These are phyloP conservation scores for Alca torda DNA, from an alignment of 2,797 vertebrate species.

Conservation along the genomic window DNA sequence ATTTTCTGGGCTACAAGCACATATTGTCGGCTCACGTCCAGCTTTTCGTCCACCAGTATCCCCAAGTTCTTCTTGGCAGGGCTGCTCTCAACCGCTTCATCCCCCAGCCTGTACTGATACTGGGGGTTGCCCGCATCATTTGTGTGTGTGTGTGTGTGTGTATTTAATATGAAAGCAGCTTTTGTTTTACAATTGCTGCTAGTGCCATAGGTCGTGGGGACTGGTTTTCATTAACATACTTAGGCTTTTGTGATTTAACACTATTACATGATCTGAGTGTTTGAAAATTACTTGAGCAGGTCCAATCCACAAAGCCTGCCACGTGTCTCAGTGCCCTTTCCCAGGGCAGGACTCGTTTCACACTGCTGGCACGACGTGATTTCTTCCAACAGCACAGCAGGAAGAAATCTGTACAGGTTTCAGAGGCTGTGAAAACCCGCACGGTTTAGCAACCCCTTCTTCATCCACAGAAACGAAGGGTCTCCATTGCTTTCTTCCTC, in stretches of 20 bases:
- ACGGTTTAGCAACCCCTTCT: background rate
- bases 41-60: background rate
- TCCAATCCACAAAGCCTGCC: background rate
- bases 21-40: background rate
- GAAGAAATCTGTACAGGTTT: background rate
- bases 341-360: background rate
- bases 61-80: background rate
- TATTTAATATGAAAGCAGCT: slow-evolving; percentile 49
- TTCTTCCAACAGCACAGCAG: slow-evolving; percentile 1
- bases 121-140: background rate
- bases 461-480: background rate
- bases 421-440: background rate
- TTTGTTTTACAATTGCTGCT: slow-evolving; percentile 45
- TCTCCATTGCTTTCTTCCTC: background rate
- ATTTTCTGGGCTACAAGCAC: background rate
- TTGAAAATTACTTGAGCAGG: background rate
- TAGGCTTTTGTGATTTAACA: slow-evolving; percentile 55
- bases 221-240: slow-evolving; percentile 61
- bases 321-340: slow-evolving; percentile 10
- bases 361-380: background rate
- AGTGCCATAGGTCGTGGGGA: slow-evolving; percentile 7
- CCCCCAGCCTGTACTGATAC: background rate
- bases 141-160: background rate
- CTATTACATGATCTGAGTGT: slow-evolving; percentile 15
- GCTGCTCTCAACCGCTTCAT: background rate